These are phyloP conservation scores for Cheirogaleus medius DNA, from an alignment of 2,113 vertebrate species.

Conservation along the genomic window DNA sequence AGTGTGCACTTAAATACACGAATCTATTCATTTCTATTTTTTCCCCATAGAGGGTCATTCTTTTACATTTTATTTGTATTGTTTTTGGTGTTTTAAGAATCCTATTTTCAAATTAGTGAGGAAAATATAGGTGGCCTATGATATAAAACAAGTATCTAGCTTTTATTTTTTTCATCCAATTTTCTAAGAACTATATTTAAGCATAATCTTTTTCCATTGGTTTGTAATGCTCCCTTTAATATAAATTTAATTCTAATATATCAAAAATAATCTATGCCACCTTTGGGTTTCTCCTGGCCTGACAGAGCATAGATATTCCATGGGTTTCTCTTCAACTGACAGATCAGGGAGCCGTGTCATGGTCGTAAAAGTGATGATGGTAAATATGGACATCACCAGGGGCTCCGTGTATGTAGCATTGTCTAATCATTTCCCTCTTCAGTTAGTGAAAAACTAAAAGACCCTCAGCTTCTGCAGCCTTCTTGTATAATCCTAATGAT, in stretches of 20 bases:
- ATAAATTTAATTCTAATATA: background rate
- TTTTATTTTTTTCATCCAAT: background rate
- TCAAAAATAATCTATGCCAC: background rate
- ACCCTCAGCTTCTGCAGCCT: background rate
- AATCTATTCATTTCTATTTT: background rate
- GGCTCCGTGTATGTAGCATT: rapidly evolving
- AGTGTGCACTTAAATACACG: background rate
- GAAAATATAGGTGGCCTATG: background rate
- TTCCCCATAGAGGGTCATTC: background rate
- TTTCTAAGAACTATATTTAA: background rate
- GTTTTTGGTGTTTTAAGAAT: background rate
- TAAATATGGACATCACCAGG: rapidly evolving
- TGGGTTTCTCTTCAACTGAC: background rate
- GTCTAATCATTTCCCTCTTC: background rate
- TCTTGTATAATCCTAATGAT: background rate
- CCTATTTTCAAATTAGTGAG: background rate
- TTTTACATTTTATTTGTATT: background rate
- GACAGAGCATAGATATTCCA: background rate
- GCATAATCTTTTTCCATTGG: background rate
- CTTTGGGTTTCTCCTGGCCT: background rate
- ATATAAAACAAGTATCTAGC: background rate
- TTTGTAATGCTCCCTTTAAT: background rate
- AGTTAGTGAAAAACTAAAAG: background rate
- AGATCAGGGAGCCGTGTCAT: rapidly evolving
- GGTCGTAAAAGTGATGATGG: rapidly evolving